Percentiles rank a stretch among this genome's conserved stretches.
Evolutionary conservation across 2,888 invertebrate genomes (phyloP).

Genomic region (Dorcus hopei): DNA sequence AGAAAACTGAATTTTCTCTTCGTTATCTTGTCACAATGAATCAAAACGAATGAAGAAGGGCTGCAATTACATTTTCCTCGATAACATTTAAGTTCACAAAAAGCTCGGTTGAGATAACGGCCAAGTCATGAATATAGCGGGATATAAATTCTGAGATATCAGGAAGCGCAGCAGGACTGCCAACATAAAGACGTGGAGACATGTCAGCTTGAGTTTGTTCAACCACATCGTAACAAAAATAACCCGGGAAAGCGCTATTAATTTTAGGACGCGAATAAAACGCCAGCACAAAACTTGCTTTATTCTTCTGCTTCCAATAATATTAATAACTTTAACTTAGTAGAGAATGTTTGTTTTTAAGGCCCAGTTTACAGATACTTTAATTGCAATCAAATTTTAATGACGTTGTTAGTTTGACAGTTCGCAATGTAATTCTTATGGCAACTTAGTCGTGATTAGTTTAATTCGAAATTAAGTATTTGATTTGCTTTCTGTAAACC

Average conservation of each 20-base stretch:
- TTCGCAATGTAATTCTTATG: no score
- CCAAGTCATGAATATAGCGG: slow-evolving; percentile 19
- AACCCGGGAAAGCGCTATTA: not conserved
- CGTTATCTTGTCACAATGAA: slow-evolving; percentile 27
- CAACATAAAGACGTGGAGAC: slow-evolving; percentile 17
- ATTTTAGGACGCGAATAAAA: no score
- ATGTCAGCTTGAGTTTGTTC: slow-evolving; percentile 14
- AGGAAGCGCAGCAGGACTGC: slow-evolving; percentile 19
- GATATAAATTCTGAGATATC: slow-evolving; percentile 19
- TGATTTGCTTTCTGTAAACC: no score
- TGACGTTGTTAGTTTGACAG: no score
- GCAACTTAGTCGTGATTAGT: no score
- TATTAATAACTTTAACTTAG: no score
- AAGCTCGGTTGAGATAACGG: slow-evolving; percentile 18
- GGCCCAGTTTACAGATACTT: no score
- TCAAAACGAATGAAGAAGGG: slow-evolving; percentile 26
- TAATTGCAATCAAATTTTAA: no score
- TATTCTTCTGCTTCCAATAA: no score
- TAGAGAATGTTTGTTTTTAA: no score
- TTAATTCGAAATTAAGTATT: no score
- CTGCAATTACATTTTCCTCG: slow-evolving; percentile 19
- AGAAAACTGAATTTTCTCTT: slow-evolving; percentile 1
- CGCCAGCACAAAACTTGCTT: no score
- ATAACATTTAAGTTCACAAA: slow-evolving; percentile 20
- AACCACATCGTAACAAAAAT: slow-evolving; percentile 3